Conservation (phyloP, 2,888 invertebrate species). For the Synergus itoensis region DNA sequence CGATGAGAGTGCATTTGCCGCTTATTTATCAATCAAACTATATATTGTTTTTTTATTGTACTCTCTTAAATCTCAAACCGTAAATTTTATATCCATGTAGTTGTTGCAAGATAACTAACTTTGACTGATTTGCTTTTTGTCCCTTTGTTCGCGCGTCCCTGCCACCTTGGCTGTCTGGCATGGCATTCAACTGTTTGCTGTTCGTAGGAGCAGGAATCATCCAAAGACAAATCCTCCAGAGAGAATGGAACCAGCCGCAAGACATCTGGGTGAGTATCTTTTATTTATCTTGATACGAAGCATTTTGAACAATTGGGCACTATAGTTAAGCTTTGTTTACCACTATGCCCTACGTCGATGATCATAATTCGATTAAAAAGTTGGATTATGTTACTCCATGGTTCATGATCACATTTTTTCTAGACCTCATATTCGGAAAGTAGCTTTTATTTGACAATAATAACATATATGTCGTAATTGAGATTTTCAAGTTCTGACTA, state of each 20-base stretch:
- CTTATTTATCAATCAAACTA: neutral
- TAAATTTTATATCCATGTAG: slow-evolving; percentile 53
- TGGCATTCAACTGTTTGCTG: slow-evolving; percentile 77
- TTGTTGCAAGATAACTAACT: slow-evolving; percentile 70
- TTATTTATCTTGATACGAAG: neutral
- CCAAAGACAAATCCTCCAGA: slow-evolving; percentile 78
- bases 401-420: neutral
- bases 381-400: neutral
- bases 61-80: slow-evolving; percentile 54
- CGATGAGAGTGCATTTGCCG: slow-evolving; percentile 37
- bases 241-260: slow-evolving; percentile 82
- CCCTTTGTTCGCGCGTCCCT: slow-evolving; percentile 77
- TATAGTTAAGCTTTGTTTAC: neutral
- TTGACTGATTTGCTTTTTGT: slow-evolving; percentile 76
- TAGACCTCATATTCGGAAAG: neutral
- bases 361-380: neutral
- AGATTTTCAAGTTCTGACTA: neutral
- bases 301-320: neutral
- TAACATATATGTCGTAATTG: neutral
- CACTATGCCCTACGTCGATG: neutral
- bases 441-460: neutral
- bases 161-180: slow-evolving; percentile 76
- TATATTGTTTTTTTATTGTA: neutral
- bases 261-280: slow-evolving; percentile 79
- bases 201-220: slow-evolving; percentile 76